Percentiles rank a stretch among this genome's conserved stretches.
phyloP scores from a whole-genome alignment of 2,888 invertebrate species.

The Synergus umbraculus region DNA sequence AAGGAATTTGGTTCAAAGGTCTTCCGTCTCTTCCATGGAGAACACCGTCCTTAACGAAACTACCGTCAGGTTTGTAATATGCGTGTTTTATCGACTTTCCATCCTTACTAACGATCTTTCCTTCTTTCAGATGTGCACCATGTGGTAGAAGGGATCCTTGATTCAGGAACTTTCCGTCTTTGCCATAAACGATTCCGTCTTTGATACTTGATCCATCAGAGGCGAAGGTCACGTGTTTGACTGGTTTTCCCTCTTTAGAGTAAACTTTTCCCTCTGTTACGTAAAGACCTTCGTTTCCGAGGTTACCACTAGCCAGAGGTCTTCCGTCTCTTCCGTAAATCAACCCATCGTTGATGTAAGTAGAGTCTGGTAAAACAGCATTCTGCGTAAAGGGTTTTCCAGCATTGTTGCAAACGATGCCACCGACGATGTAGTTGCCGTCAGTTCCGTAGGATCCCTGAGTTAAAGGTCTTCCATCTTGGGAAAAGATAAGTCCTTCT shows the following conservation, averaged over 20 bases:
- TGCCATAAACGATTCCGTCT: conserved; percentile 70
- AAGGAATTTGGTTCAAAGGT: conserved; percentile 69
- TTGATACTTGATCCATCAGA: conserved; percentile 72
- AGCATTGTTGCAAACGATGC: conserved; percentile 69
- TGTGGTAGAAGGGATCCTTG: conserved; percentile 72
- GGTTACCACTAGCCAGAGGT: conserved; percentile 65
- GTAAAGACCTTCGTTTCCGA: conserved; percentile 70
- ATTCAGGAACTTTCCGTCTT: conserved; percentile 70
- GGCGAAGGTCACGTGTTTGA: conserved; percentile 71
- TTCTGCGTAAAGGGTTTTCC: conserved; percentile 70
- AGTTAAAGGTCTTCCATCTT: conserved; percentile 69
- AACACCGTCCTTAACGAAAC: conserved; percentile 72
- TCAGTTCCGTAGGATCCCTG: conserved; percentile 71
- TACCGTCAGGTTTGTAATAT: conserved; percentile 72
- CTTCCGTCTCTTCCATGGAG: conserved; percentile 69
- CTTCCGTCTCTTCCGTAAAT: conserved; percentile 70
- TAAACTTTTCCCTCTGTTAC: conserved; percentile 71
- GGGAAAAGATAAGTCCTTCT: conserved; percentile 70
- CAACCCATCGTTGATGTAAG: conserved; percentile 70
- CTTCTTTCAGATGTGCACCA: conserved; percentile 71
- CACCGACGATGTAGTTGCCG: conserved; percentile 71
- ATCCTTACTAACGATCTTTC: conserved; percentile 72
- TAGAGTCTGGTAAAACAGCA: conserved; percentile 69
- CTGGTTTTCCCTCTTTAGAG: conserved; percentile 70
- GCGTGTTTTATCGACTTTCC: conserved; percentile 71